Evolutionary conservation across 2,113 vertebrate species (phyloP).

Genomic region (Ammodramus savannarum): DNA sequence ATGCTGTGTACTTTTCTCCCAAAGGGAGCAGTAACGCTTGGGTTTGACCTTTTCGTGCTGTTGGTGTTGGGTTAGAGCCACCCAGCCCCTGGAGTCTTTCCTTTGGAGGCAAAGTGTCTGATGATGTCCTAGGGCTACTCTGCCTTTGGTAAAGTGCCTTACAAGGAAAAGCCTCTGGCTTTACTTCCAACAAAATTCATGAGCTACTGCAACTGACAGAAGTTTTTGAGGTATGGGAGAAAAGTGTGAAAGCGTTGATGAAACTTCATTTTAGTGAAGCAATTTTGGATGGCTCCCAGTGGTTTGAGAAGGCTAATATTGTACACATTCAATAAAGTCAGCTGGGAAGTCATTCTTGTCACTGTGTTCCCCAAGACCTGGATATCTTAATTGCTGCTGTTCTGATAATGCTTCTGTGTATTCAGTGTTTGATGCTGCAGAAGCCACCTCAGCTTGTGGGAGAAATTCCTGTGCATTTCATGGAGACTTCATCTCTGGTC

Average conservation of each 20-base stretch:
- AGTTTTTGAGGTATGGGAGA: not conserved
- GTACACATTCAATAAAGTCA: accelerated
- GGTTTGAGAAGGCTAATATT: not conserved
- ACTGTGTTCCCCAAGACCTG: not conserved
- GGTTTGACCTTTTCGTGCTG: not conserved
- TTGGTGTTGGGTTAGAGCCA: not conserved
- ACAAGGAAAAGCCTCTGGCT: not conserved
- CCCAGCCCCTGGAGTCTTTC: not conserved
- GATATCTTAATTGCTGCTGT: not conserved
- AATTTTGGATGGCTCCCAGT: not conserved
- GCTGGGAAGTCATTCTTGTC: not conserved
- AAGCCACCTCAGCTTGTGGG: not conserved
- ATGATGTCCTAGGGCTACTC: not conserved
- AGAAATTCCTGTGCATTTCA: not conserved
- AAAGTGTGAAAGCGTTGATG: not conserved
- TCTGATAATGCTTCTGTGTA: not conserved
- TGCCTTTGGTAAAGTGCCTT: not conserved
- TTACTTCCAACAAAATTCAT: not conserved
- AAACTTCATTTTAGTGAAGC: not conserved
- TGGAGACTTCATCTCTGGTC: not conserved
- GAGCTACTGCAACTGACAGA: not conserved
- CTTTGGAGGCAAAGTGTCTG: not conserved
- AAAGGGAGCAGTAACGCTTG: not conserved
- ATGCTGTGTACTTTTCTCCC: not conserved
- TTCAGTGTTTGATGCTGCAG: accelerated